Conservation (phyloP, 2,113 vertebrate species). For the Hypomesus transpacificus region DNA sequence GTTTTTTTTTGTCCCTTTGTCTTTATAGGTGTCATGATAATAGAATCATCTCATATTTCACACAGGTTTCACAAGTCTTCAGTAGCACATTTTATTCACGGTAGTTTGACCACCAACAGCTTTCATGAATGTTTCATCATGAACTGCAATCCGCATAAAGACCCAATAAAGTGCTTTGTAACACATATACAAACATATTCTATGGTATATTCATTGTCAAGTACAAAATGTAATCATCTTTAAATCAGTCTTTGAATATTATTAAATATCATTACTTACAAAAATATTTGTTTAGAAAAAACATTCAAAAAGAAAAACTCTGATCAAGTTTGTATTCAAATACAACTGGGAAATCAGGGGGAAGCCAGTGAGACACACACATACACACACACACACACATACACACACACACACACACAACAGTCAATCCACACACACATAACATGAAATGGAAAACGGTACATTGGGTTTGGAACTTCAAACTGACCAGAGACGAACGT, state of each 20-base stretch:
- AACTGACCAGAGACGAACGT: too few species aligned
- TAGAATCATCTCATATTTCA: background rate
- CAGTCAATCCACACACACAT: background rate
- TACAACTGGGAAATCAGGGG: background rate
- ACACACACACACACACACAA: too few species aligned
- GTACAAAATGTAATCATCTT: slow-evolving; percentile 28
- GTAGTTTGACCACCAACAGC: slow-evolving; percentile 18
- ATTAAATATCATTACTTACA: slow-evolving; percentile 15
- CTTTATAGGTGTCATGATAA: background rate
- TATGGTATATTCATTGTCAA: slow-evolving; percentile 4
- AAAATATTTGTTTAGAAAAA: slow-evolving; percentile 12
- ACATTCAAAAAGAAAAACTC: background rate
- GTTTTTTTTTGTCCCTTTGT: too few species aligned
- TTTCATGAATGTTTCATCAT: slow-evolving; percentile 1
- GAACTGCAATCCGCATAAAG: slow-evolving; percentile 3
- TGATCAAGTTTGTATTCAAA: background rate
- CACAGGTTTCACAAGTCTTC: background rate
- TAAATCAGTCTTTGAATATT: background rate
- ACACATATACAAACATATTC: background rate
- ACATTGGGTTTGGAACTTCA: too few species aligned
- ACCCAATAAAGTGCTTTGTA: slow-evolving; percentile 51
- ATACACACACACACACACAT: background rate
- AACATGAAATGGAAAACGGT: too few species aligned
- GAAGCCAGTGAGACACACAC: too few species aligned
- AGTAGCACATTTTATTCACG: slow-evolving; percentile 33